Evolutionary conservation across 2,888 invertebrate genomes (phyloP).

Genomic region (Drosophila tanythrix): DNA sequence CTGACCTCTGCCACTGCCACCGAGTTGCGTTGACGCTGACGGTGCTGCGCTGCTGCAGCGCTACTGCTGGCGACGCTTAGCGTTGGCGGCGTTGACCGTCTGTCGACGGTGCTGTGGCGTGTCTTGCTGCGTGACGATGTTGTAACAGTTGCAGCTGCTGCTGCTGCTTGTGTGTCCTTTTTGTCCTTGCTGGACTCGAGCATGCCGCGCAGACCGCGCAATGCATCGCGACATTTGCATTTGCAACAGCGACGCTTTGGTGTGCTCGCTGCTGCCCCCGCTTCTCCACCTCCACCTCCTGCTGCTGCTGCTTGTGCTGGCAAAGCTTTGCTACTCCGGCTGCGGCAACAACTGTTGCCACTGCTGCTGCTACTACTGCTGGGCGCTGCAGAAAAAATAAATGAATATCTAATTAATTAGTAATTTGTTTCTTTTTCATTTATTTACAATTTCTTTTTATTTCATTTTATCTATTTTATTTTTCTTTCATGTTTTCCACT

Average conservation of each 20-base stretch:
- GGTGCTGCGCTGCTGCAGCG: constrained; percentile 24
- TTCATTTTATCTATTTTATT: neutral
- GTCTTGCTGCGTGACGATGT: constrained; percentile 40
- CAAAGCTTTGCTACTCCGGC: constrained; percentile 74
- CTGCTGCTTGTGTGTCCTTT: constrained; percentile 27
- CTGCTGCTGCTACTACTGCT: constrained; percentile 49
- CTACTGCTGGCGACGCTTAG: constrained; percentile 22
- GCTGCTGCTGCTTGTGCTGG: constrained; percentile 31
- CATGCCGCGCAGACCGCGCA: constrained; percentile 69
- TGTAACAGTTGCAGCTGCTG: constrained; percentile 2
- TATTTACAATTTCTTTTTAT: neutral
- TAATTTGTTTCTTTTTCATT: neutral
- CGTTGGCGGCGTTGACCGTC: constrained; percentile 61
- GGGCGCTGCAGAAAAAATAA: constrained; percentile 7
- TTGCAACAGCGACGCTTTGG: constrained; percentile 81
- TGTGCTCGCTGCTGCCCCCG: constrained; percentile 19
- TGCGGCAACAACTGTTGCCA: constrained; percentile 78
- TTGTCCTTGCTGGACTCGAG: constrained; percentile 65
- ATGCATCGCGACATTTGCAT: constrained; percentile 80
- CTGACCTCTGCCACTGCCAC: constrained; percentile 68
- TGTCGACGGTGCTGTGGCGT: constrained; percentile 51
- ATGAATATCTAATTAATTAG: neutral
- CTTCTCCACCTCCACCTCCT: neutral
- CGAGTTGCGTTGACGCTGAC: constrained; percentile 55
- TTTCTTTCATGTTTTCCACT: neutral